A percentile compares a stretch with the other conserved stretches of the same genome.
phyloP scores from a whole-genome alignment of 2,113 vertebrate genomes.

The Hemiscyllium ocellatum region DNA sequence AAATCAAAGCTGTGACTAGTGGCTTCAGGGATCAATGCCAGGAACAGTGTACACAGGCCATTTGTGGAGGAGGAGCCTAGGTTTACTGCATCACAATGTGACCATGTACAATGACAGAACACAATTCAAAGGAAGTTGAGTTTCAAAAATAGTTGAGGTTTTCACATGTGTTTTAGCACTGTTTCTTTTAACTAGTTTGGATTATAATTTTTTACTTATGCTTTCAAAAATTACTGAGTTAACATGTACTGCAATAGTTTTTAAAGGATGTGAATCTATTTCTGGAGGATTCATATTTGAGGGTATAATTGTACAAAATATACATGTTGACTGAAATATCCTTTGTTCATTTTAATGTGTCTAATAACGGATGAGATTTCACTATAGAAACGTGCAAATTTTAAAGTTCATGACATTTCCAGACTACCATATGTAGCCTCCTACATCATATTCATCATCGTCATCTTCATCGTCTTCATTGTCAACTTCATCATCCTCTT shows the following conservation, averaged over 20 bases:
- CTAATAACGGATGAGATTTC: constrained; percentile 62
- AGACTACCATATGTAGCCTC: constrained; percentile 74
- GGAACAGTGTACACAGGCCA: neutral
- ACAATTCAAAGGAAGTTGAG: neutral
- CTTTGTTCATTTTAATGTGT: constrained; percentile 56
- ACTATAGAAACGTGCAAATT: constrained; percentile 69
- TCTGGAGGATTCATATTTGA: constrained; percentile 46
- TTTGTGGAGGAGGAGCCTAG: neutral
- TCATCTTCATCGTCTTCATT: constrained; percentile 79
- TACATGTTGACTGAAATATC: constrained; percentile 69
- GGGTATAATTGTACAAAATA: constrained; percentile 77
- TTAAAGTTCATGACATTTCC: constrained; percentile 45
- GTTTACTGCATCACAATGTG: neutral
- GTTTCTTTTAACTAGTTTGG: neutral
- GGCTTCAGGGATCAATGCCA: neutral
- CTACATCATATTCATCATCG: constrained; percentile 71
- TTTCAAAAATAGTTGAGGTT: constrained; percentile 14
- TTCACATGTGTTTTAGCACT: neutral
- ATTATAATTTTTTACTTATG: neutral
- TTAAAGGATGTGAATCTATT: constrained; percentile 2
- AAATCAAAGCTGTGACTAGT: neutral
- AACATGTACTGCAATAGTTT: constrained; percentile 24
- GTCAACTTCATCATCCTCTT: constrained; percentile 75
- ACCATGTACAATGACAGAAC: neutral
- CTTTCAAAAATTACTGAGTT: neutral